A percentile compares a stretch with the other conserved stretches of the same genome.
Conservation (phyloP, 2,797 vertebrate species). For the Etheostoma perlongum region DNA sequence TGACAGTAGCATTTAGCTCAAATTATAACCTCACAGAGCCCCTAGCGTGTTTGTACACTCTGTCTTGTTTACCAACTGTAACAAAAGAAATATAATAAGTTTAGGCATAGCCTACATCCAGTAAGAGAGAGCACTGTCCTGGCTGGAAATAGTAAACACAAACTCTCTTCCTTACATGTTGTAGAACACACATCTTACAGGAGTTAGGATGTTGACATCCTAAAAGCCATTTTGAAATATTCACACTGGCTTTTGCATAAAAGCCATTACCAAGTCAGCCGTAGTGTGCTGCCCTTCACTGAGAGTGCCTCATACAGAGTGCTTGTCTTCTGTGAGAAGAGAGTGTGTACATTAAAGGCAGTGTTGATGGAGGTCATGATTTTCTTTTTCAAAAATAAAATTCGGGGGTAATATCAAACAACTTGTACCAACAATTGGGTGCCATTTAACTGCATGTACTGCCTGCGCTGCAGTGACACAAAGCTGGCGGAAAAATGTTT, state of each 20-base stretch:
- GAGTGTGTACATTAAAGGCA: slow-evolving; percentile 1
- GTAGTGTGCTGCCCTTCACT: slow-evolving; percentile 9
- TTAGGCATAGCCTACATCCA: slow-evolving; percentile 22
- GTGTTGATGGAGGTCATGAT: not conserved
- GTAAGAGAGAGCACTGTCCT: not conserved
- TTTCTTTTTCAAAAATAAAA: not conserved
- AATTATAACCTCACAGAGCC: not conserved
- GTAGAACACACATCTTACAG: not conserved
- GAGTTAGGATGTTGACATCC: slow-evolving; percentile 19
- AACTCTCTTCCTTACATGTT: slow-evolving; percentile 10
- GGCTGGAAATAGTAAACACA: slow-evolving; percentile 1
- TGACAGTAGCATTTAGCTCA: not conserved
- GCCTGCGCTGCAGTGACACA: too few relatives aligned
- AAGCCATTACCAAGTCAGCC: slow-evolving; percentile 35
- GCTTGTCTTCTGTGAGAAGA: not conserved
- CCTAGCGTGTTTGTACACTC: not conserved
- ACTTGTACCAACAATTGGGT: too few relatives aligned
- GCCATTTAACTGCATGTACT: too few relatives aligned
- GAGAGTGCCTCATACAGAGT: slow-evolving; percentile 10
- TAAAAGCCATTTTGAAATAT: slow-evolving; percentile 65
- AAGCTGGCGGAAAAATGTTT: too few relatives aligned
- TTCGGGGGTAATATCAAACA: not conserved
- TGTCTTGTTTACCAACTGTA: not conserved
- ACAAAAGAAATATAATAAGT: slow-evolving; percentile 28
- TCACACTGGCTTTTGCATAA: slow-evolving; percentile 42